These are phyloP conservation scores for Hippocampus comes DNA, from an alignment of 2,113 vertebrate species.

Conservation along the genomic window DNA sequence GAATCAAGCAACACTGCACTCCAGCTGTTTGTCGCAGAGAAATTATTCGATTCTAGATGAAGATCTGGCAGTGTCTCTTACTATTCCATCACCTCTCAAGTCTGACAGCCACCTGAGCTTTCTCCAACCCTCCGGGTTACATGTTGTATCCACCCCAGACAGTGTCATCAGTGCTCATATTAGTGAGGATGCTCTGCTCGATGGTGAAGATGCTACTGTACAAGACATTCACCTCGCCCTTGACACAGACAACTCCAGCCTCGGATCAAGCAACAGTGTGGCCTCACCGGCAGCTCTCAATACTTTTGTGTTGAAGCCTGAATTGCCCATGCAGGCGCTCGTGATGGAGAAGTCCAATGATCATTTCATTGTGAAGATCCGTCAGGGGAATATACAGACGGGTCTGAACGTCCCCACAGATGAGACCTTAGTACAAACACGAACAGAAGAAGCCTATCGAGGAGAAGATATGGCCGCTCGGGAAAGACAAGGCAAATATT, in stretches of 20 bases:
- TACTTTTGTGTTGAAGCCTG: conserved; percentile 80
- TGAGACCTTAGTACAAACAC: conserved; percentile 29
- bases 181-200: conserved; percentile 86
- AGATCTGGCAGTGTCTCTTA: conserved; percentile 92
- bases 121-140: conserved; percentile 70
- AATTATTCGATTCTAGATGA: conserved; percentile 86
- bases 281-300: conserved; percentile 61
- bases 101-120: conserved; percentile 95
- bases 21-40: conserved; percentile 67
- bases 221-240: conserved; percentile 92
- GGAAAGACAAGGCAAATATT: conserved; percentile 5
- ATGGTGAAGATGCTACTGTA: conserved; percentile 88
- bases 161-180: conserved; percentile 86
- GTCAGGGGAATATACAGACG: conserved; percentile 62
- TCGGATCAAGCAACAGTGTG: conserved; percentile 76
- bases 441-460: conserved; percentile 19
- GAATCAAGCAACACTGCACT: conserved; percentile 56
- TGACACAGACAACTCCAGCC: conserved; percentile 92
- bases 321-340: conserved; percentile 89
- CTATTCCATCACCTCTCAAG: conserved; percentile 92
- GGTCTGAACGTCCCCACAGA: conserved; percentile 20
- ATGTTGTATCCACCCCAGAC: conserved; percentile 73
- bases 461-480: background rate
- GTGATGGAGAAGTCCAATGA: conserved; percentile 96
- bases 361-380: conserved; percentile 93